Conservation (phyloP, 1,140 invertebrate species). For the Ostrea denselamellosa region DNA sequence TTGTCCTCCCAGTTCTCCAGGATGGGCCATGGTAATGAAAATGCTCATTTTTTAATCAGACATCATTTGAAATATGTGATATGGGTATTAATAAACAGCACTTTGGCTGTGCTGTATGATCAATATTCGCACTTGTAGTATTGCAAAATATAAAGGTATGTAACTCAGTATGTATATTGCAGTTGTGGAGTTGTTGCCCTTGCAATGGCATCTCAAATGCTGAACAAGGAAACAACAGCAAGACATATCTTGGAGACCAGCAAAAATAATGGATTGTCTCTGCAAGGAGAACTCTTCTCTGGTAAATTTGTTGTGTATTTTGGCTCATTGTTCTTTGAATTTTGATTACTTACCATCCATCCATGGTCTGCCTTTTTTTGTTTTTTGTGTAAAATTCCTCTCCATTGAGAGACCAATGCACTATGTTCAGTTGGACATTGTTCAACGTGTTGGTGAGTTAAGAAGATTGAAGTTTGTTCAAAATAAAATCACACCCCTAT, state of each 20-base stretch:
- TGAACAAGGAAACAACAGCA: slow-evolving; percentile 75
- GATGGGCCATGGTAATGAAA: slow-evolving; percentile 25
- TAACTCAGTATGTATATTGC: slow-evolving; percentile 11
- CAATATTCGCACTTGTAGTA: not conserved
- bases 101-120: not conserved
- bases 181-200: slow-evolving; percentile 91
- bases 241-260: slow-evolving; percentile 77
- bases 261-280: slow-evolving; percentile 83
- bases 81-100: not conserved
- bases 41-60: not conserved
- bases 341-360: too few species aligned
- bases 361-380: too few species aligned
- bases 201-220: slow-evolving; percentile 84
- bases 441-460: too few species aligned
- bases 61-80: not conserved
- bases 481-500: too few species aligned
- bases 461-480: too few species aligned
- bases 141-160: not conserved
- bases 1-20: not conserved
- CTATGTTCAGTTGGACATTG: too few species aligned
- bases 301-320: slow-evolving; percentile 67
- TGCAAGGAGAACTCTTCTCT: slow-evolving; percentile 92
- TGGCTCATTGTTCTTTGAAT: slow-evolving; percentile 65
- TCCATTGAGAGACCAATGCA: too few species aligned
- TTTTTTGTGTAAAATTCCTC: too few species aligned